Conservation (phyloP, 2,113 vertebrate genomes). For the Oplegnathus fasciatus region DNA sequence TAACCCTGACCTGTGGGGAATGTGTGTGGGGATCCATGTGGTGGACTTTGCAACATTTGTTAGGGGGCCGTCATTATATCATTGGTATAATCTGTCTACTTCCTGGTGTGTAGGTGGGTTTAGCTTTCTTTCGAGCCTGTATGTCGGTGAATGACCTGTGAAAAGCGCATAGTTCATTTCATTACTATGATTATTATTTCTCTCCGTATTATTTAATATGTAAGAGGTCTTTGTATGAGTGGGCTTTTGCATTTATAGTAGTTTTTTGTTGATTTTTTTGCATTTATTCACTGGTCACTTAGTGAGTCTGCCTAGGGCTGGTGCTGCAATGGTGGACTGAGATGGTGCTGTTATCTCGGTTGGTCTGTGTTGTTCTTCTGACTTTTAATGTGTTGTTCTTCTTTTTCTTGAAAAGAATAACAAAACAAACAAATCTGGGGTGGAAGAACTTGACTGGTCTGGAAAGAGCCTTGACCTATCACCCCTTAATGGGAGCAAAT, state of each 20-base stretch:
- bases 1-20: neutral
- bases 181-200: neutral
- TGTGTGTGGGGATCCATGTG: neutral
- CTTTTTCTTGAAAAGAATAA: neutral
- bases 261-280: neutral
- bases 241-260: neutral
- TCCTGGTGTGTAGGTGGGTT: neutral
- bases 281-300: neutral
- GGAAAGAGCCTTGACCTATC: neutral
- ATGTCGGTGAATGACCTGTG: neutral
- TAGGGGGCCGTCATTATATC: neutral
- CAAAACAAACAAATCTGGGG: neutral
- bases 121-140: neutral
- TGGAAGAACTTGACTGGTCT: neutral
- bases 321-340: neutral
- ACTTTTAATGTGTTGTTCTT: neutral
- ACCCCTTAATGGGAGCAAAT: neutral
- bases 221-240: neutral
- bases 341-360: neutral
- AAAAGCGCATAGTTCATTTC: neutral
- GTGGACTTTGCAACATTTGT: neutral
- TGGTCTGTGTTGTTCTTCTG: neutral
- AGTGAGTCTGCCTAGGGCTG: neutral
- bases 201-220: neutral
- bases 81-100: neutral